These are phyloP conservation scores for Eira barbara DNA, from an alignment of 2,113 vertebrate species.

Conservation along the genomic window DNA sequence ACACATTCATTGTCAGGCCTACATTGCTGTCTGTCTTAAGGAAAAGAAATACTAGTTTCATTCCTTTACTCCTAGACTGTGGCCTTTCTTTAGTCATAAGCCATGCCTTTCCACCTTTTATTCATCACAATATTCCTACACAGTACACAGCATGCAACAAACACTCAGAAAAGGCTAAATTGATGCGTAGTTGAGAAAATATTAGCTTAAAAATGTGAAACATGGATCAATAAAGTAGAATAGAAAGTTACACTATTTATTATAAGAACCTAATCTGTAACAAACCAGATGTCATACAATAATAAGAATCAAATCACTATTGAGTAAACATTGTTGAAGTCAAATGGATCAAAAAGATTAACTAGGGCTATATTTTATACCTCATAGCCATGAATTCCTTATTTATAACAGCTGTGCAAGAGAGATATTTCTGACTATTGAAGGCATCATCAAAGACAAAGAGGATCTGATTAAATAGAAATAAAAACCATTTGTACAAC, in stretches of 20 bases:
- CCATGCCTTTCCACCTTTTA: neutral
- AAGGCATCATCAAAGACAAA: conserved; percentile 55
- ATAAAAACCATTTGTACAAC: conserved; percentile 55
- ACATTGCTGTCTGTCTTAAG: neutral
- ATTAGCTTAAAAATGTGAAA: neutral
- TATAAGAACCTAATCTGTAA: neutral
- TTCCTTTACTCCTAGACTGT: neutral
- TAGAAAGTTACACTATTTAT: conserved; percentile 25
- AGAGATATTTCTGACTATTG: conserved; percentile 25
- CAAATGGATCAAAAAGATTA: conserved; percentile 13
- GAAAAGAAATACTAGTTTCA: neutral
- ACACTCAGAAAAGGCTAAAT: neutral
- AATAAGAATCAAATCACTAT: conserved; percentile 15
- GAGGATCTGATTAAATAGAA: conserved; percentile 63
- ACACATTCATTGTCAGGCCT: neutral
- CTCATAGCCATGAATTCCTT: conserved; percentile 16
- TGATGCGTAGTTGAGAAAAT: neutral
- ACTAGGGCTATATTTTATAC: conserved; percentile 8
- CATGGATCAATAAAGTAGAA: neutral
- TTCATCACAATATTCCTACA: neutral
- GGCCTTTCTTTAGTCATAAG: neutral
- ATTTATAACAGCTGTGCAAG: conserved; percentile 58
- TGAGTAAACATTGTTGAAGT: conserved; percentile 19
- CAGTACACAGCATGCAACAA: neutral
- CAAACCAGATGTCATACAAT: neutral